phyloP scores from a whole-genome alignment of 2,888 invertebrate species.

The Caenorhabditis sp. region DNA sequence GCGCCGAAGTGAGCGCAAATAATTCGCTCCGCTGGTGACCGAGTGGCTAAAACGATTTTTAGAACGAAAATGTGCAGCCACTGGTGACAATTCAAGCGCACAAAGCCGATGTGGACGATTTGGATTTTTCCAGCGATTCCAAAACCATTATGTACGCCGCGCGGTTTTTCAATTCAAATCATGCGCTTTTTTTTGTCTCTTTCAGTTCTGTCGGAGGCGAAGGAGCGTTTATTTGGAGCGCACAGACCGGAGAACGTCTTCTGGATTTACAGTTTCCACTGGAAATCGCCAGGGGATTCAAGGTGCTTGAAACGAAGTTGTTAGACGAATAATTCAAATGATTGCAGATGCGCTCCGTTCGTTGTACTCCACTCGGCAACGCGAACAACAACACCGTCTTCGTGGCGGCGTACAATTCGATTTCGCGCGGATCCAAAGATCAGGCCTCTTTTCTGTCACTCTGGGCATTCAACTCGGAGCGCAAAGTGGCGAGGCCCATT shows the following conservation, averaged over 20 bases:
- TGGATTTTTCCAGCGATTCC: constrained; percentile 66
- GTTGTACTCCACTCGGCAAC: constrained; percentile 66
- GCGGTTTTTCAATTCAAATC: not conserved
- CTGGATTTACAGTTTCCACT: constrained; percentile 59
- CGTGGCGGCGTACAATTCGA: constrained; percentile 71
- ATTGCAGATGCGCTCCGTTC: constrained; percentile 70
- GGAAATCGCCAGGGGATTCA: constrained; percentile 60
- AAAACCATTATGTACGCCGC: constrained; percentile 50
- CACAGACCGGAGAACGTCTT: constrained; percentile 61
- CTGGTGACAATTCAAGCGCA: constrained; percentile 59
- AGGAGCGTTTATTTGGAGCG: constrained; percentile 66
- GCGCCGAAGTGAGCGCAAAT: constrained; percentile 11
- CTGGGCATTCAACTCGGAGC: constrained; percentile 66
- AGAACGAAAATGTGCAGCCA: constrained; percentile 47
- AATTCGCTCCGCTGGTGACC: not conserved
- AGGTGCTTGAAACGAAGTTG: constrained; percentile 47
- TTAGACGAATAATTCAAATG: not conserved
- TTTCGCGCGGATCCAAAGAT: constrained; percentile 65
- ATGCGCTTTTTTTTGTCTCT: not conserved
- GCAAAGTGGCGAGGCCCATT: constrained; percentile 44
- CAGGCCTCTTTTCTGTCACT: constrained; percentile 65
- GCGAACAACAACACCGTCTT: constrained; percentile 61
- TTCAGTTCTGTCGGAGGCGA: constrained; percentile 62
- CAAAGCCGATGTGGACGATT: constrained; percentile 64
- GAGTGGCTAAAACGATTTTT: not conserved